Base-by-base conservation (phyloP, 2,888 invertebrate genomes). In the Epsilonema sp. region DNA sequence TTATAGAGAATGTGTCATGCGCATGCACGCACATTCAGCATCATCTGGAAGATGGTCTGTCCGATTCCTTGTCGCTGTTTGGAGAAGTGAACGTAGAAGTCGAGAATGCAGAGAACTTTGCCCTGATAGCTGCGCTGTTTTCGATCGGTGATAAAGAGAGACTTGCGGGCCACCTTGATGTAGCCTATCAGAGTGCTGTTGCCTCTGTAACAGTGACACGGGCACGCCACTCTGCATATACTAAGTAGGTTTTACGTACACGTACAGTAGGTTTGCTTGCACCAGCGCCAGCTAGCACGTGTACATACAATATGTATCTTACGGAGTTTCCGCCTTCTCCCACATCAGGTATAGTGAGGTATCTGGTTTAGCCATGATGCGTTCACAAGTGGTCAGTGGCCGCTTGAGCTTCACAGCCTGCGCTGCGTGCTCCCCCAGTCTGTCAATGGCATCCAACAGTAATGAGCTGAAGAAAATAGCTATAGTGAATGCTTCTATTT, bases 121-220 rank as follows among this genome's bases (percentile, higher is more conserved):
- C 82, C 60, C 26, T 59, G 58, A 40, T 60, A 60, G 2, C 56
- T 56, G 41, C 54, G 50, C 54, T 54, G 54, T n/a, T 54, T 50
- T 5, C 51, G 37, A 45, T 60, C 60, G 50, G 55, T 55, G 26
- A 92, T 74, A 71, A 82, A 94, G 45, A 94, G 71, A 60, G 81
- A 80, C 71, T 92, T 92, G 52, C 74, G 74, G 26, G 92, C 90
- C 42, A 86, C 77, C 70, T 90, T 92, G 53, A 92, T 70, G 58
- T 89, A 71, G 0, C 89, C 92, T 42, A 85, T 42, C 5, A 60
- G 52, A 5, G 44, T 37, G 46, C 55, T 48, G 22, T 52, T 49
- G 38, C 56, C 57, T 31, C 59, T 59, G n/a, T n/a, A n/a, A n/a
- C n/a, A n/a, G n/a, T n/a, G n/a, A n/a, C n/a, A n/a, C n/a, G n/a